A percentile compares a stretch with the other conserved stretches of the same genome.
Conservation (phyloP, 2,113 vertebrate species). For the Dromas ardeola region DNA sequence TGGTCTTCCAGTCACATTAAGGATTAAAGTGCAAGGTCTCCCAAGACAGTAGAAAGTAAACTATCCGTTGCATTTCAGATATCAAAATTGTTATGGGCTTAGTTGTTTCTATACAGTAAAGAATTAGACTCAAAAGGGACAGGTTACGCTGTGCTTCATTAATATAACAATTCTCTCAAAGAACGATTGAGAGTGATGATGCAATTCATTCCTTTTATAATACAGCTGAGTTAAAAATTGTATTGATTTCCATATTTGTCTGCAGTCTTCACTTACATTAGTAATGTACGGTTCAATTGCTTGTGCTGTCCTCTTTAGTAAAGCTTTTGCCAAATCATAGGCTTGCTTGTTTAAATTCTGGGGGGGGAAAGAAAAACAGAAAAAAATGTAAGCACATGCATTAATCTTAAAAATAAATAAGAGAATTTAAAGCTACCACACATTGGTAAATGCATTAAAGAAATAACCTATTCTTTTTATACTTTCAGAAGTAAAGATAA, state of each 20-base stretch:
- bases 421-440: background rate
- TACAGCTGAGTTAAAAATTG: background rate
- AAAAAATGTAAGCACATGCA: background rate
- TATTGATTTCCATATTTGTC: background rate
- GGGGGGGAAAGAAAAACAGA: background rate
- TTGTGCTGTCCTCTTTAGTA: slow-evolving; percentile 97
- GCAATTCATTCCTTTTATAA: background rate
- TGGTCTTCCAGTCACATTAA: background rate
- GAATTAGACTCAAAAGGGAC: background rate
- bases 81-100: background rate
- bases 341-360: slow-evolving; percentile 99
- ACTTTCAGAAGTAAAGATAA: background rate
- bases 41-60: background rate
- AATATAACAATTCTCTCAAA: background rate
- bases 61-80: background rate
- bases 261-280: slow-evolving; percentile 86
- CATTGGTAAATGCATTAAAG: background rate
- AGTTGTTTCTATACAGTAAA: background rate
- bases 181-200: background rate
- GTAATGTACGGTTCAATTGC: slow-evolving; percentile 98
- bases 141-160: background rate
- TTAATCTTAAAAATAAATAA: background rate
- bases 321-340: slow-evolving; percentile 96
- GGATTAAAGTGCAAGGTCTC: background rate
- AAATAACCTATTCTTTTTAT: background rate